A percentile compares a stretch with the other conserved stretches of the same genome.
These are phyloP conservation scores for Flabesymbios commensalis DNA, from an alignment of 2,888 invertebrate genomes.

Conservation along the genomic window DNA sequence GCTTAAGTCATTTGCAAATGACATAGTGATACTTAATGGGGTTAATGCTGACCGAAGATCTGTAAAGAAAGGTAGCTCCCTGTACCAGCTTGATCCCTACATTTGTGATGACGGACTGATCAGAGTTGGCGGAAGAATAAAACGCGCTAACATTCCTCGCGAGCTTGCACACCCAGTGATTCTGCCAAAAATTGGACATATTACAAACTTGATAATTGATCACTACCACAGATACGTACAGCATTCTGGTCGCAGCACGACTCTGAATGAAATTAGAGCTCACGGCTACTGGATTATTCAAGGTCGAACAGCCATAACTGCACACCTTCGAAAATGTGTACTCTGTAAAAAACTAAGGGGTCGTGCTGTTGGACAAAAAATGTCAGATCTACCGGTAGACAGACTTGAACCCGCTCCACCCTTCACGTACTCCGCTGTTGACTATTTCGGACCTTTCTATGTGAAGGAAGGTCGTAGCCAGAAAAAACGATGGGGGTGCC, in stretches of 20 bases:
- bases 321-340: constrained; percentile 36
- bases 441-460: constrained; percentile 50
- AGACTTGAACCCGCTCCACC: constrained; percentile 36
- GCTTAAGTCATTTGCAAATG: neutral
- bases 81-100: too few relatives aligned
- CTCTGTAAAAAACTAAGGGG: constrained; percentile 43
- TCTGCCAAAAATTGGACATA: constrained; percentile 2
- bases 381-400: constrained; percentile 49
- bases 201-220: constrained; percentile 14
- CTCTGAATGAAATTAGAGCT: too few relatives aligned
- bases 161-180: constrained; percentile 3
- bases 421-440: constrained; percentile 49
- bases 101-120: too few relatives aligned
- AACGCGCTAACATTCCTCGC: neutral
- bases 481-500: constrained; percentile 43
- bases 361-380: constrained; percentile 39
- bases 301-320: neutral
- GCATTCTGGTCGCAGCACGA: too few relatives aligned
- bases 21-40: too few relatives aligned
- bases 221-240: too few relatives aligned
- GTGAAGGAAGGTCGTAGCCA: constrained; percentile 40
- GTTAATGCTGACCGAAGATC: too few relatives aligned
- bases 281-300: neutral
- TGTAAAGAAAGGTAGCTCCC: too few relatives aligned
- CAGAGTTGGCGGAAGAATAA: too few relatives aligned